These are phyloP conservation scores for Agriotes lineatus DNA, from an alignment of 2,888 invertebrate genomes.

Conservation along the genomic window DNA sequence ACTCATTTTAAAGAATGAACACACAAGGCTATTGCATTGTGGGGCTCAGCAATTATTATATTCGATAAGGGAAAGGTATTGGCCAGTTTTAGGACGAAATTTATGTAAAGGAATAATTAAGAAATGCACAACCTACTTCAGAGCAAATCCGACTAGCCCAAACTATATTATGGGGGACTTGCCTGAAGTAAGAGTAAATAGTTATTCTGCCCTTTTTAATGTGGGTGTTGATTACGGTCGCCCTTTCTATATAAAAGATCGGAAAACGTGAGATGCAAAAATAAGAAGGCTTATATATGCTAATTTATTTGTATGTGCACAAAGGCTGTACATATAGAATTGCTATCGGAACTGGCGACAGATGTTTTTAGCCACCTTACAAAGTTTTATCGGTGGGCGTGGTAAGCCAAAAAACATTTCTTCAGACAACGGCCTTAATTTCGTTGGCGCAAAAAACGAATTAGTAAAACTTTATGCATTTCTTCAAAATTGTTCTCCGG, in stretches of 20 bases:
- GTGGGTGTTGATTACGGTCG: conserved; percentile 52
- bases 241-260: conserved; percentile 47
- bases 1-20: background rate
- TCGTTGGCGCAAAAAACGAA: conserved; percentile 52
- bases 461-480: background rate
- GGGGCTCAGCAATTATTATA: background rate
- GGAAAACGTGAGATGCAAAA: conserved; percentile 37
- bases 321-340: conserved; percentile 56
- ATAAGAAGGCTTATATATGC: conserved; percentile 50
- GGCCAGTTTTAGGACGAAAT: conserved; percentile 25
- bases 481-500: background rate
- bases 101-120: background rate
- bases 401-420: conserved; percentile 52
- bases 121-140: conserved; percentile 35
- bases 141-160: conserved; percentile 29
- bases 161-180: conserved; percentile 44
- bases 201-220: conserved; percentile 30
- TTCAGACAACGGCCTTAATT: conserved; percentile 59
- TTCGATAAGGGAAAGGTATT: conserved; percentile 12
- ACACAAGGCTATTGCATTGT: background rate
- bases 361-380: conserved; percentile 56
- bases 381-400: conserved; percentile 54
- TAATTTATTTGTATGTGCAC: conserved; percentile 54
- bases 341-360: conserved; percentile 52
- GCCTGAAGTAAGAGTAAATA: conserved; percentile 24